Percentiles rank a stretch among this genome's conserved stretches.
Evolutionary conservation across 1,140 invertebrate species (phyloP).

Genomic region (Cryptotermes secundus): DNA sequence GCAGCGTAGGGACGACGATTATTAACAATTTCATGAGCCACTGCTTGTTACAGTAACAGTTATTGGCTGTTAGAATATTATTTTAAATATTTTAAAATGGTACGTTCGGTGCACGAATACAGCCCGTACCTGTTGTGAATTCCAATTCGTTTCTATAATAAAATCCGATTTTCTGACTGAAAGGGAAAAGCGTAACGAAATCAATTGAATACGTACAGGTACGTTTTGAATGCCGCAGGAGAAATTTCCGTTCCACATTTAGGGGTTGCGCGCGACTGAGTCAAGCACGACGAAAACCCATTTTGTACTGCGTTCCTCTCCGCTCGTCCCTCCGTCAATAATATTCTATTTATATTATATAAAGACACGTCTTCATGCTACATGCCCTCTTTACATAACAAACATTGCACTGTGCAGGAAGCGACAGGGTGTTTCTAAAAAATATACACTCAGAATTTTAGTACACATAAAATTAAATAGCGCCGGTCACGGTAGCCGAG

Average conservation of each 20-base stretch:
- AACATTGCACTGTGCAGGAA: background rate
- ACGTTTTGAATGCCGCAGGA: background rate
- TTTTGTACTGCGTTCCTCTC: background rate
- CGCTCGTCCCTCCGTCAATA: background rate
- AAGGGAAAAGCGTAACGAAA: conserved; percentile 11
- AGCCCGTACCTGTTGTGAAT: background rate
- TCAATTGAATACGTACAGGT: conserved; percentile 20
- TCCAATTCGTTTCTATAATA: background rate
- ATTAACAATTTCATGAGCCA: background rate
- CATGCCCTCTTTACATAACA: background rate
- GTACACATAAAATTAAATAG: too few relatives aligned
- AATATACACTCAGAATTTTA: too few relatives aligned
- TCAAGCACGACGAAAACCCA: background rate
- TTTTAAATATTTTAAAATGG: background rate
- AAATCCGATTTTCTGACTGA: conserved; percentile 6
- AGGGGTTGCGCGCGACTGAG: background rate
- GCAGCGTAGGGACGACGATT: background rate
- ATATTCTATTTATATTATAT: background rate
- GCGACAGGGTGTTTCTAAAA: background rate
- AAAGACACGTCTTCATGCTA: background rate
- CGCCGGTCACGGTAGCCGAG: too few relatives aligned
- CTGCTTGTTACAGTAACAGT: background rate
- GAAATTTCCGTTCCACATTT: background rate
- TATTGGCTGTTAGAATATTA: conserved; percentile 8
- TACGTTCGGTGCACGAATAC: background rate